Base-by-base conservation (phyloP, 2,888 invertebrate genomes). In the Pasiphila rectangulata region DNA sequence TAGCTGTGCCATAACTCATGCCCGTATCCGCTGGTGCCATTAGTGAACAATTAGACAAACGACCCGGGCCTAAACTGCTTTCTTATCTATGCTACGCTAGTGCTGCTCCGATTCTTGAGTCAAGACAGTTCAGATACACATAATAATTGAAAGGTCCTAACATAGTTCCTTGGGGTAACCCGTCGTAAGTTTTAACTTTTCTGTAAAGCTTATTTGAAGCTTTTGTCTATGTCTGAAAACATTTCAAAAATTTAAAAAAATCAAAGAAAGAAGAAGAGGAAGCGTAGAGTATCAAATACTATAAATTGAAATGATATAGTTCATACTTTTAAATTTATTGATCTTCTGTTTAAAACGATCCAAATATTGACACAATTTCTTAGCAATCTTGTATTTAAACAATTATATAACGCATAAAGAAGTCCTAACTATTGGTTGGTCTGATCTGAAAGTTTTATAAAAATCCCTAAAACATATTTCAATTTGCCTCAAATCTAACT, bases 31-130 rank as follows among this genome's bases (percentile, higher is more conserved):
- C n/a, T 20, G 59, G 47, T 44, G 46, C 75, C 78, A 80, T 82
- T 79, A 80, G 75, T 60, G 67, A 67, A 75, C 79, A 79, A 82
- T 83, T 81, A 82, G 76, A 74, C 72, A 72, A 75, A 75, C 75
- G 75, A 63, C 52, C 52, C 57, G 63, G 53, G 61, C 54, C 57
- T 53, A 57, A 67, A 69, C 67, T 59, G 57, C 69, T 67, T 57
- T 49, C 62, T 75, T 80, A 77, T 79, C 75, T 66, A 37, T 35
- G 17, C 17, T 20, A 20, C 49, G 29, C 44, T 56, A 57, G 56
- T 54, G 59, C 51, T 54, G 57, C 40, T 20, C 27, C 25, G 17
- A 23, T 27, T 10, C 32, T 25, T 24, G 19, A 21, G 15, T 21
- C 7, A 6, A 44, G 5, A 9, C 4, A 25, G 2, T 30, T 10